phyloP scores from a whole-genome alignment of 2,113 vertebrate genomes.

The Saccopteryx bilineata region DNA sequence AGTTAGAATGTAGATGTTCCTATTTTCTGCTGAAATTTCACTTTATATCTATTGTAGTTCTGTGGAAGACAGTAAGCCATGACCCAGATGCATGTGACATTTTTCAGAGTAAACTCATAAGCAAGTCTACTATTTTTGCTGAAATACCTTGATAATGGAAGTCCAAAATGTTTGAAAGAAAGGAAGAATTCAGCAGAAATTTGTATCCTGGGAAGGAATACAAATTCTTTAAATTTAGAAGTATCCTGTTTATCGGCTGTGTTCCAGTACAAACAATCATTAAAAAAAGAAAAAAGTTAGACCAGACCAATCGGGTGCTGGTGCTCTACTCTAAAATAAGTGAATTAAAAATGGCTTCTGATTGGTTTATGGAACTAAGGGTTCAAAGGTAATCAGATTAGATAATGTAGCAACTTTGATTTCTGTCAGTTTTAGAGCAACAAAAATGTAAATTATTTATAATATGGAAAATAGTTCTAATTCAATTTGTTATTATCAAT shows the following conservation, averaged over 20 bases:
- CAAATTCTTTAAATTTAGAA: constrained; percentile 43
- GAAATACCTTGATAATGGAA: constrained; percentile 44
- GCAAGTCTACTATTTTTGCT: constrained; percentile 72
- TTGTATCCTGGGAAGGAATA: constrained; percentile 21
- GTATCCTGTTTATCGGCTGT: constrained; percentile 38
- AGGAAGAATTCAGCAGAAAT: background rate
- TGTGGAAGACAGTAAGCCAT: constrained; percentile 52
- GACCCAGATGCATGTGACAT: constrained; percentile 59
- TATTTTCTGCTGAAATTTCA: constrained; percentile 62
- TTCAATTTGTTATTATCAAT: constrained; percentile 6
- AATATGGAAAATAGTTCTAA: constrained; percentile 64
- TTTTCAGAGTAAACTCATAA: constrained; percentile 42
- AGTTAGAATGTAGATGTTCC: constrained; percentile 59
- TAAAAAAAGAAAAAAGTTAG: constrained; percentile 28
- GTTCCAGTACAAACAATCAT: constrained; percentile 51
- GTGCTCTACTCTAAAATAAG: constrained; percentile 61
- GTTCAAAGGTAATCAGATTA: constrained; percentile 73
- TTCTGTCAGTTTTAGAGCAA: constrained; percentile 69
- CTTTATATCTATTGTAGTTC: constrained; percentile 49
- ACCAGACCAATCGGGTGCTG: background rate
- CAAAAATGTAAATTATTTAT: constrained; percentile 69
- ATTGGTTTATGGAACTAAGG: constrained; percentile 70
- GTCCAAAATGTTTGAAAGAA: background rate
- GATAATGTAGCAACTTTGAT: constrained; percentile 71
- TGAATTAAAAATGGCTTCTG: constrained; percentile 54